These are phyloP conservation scores for Phoebastria nigripes DNA, from an alignment of 2,797 vertebrate species.

Conservation along the genomic window DNA sequence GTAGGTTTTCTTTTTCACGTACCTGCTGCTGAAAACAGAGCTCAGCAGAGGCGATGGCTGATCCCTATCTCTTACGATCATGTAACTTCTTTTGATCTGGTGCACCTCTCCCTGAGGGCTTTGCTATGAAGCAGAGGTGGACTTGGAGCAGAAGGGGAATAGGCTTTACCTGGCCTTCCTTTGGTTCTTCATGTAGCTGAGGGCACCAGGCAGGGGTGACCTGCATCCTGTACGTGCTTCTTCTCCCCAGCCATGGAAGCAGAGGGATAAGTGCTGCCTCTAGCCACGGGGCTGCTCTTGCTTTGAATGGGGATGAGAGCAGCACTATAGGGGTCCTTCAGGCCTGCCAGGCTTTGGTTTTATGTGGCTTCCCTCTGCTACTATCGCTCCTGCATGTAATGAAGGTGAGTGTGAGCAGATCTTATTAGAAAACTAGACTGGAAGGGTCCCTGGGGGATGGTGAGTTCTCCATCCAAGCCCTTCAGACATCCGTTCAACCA, in stretches of 20 bases:
- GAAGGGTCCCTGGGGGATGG: neutral
- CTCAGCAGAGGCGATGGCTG: neutral
- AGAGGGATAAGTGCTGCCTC: neutral
- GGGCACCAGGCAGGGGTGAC: neutral
- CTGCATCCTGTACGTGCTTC: neutral
- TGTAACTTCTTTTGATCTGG: neutral
- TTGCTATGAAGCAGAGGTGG: neutral
- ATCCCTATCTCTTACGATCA: neutral
- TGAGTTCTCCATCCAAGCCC: neutral
- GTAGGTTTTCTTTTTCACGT: neutral
- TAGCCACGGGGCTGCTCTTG: neutral
- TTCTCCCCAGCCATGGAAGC: neutral
- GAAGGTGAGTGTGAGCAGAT: neutral
- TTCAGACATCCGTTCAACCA: neutral
- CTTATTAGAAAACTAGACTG: neutral
- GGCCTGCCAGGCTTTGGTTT: neutral
- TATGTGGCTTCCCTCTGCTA: neutral
- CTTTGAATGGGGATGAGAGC: neutral
- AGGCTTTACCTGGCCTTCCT: neutral
- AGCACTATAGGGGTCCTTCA: neutral
- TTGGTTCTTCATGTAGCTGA: neutral
- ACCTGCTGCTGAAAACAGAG: neutral
- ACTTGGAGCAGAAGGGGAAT: neutral
- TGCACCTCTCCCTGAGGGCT: neutral
- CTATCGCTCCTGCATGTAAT: rapidly evolving